phyloP scores from a whole-genome alignment of 2,888 invertebrate genomes.

The Monochamus alternatus region DNA sequence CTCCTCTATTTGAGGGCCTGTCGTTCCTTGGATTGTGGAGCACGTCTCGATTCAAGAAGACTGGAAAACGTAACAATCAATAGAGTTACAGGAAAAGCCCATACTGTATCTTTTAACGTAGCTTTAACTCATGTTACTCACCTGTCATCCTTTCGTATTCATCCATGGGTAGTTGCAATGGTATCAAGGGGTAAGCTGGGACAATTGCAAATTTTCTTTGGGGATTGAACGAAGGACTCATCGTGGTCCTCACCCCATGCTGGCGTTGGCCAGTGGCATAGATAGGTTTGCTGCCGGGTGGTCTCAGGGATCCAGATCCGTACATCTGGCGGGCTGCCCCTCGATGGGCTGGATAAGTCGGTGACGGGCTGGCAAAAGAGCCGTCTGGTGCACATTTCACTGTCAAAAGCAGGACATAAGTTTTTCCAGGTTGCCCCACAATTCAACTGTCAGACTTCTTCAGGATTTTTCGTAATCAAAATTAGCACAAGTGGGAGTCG shows the following conservation, averaged over 20 bases:
- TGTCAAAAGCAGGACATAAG: constrained; percentile 6
- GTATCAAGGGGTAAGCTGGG: constrained; percentile 51
- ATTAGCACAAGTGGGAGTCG: no score
- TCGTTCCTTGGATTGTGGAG: constrained; percentile 44
- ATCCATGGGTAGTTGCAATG: constrained; percentile 55
- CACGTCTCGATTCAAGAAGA: constrained; percentile 44
- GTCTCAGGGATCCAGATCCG: constrained; percentile 74
- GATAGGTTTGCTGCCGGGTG: constrained; percentile 70
- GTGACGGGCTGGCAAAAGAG: constrained; percentile 34
- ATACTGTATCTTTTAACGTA: no score
- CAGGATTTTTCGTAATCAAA: no score
- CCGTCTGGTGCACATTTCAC: constrained; percentile 40
- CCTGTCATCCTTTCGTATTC: constrained; percentile 52
- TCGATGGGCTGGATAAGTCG: constrained; percentile 62
- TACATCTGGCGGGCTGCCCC: constrained; percentile 75
- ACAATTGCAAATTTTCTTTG: constrained; percentile 27
- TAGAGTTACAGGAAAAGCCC: not conserved
- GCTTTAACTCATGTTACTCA: not conserved
- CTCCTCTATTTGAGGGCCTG: constrained; percentile 53
- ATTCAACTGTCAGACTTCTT: no score
- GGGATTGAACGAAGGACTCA: constrained; percentile 58
- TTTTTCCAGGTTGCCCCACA: no score
- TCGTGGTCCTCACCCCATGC: constrained; percentile 67
- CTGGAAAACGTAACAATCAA: constrained; percentile 44
- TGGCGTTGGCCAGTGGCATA: constrained; percentile 64